Percentiles rank a stretch among this genome's conserved stretches.
These are phyloP conservation scores for Alosa alosa DNA, from an alignment of 2,113 vertebrate genomes.

Conservation along the genomic window DNA sequence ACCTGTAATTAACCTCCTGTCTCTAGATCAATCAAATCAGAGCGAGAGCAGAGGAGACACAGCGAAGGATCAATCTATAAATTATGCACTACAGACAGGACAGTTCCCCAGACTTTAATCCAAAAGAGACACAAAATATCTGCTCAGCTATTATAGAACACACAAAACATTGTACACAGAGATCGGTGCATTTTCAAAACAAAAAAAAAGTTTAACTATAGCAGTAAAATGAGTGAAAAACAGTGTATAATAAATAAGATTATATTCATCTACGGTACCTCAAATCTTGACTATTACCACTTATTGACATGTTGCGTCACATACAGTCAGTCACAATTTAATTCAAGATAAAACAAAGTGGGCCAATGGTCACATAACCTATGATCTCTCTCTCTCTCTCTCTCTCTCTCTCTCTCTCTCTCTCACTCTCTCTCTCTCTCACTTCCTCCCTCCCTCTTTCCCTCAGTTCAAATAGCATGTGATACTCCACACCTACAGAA, in stretches of 20 bases:
- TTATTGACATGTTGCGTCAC: slow-evolving; percentile 48
- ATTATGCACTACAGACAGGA: slow-evolving; percentile 16
- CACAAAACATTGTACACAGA: not conserved
- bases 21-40: slow-evolving; percentile 26
- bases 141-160: not conserved
- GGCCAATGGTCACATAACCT: slow-evolving; percentile 47
- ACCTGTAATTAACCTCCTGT: slow-evolving; percentile 26
- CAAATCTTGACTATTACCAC: not conserved
- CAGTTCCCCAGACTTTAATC: not conserved
- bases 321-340: slow-evolving; percentile 53
- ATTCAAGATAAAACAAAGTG: slow-evolving; percentile 41
- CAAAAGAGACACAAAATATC: not conserved
- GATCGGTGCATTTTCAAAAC: not conserved
- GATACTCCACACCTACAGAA: slow-evolving; percentile 38
- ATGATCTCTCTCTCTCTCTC: slow-evolving; percentile 49
- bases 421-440: slow-evolving; percentile 49
- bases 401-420: not conserved
- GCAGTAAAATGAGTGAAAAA: not conserved
- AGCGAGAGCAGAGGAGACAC: slow-evolving; percentile 17
- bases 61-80: slow-evolving; percentile 11
- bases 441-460: not conserved
- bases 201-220: not conserved
- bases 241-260: not conserved
- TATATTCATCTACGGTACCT: not conserved
- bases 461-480: slow-evolving; percentile 31